Evolutionary conservation across 2,797 vertebrate genomes (phyloP).

Genomic region (Macroramphosus scolopax): DNA sequence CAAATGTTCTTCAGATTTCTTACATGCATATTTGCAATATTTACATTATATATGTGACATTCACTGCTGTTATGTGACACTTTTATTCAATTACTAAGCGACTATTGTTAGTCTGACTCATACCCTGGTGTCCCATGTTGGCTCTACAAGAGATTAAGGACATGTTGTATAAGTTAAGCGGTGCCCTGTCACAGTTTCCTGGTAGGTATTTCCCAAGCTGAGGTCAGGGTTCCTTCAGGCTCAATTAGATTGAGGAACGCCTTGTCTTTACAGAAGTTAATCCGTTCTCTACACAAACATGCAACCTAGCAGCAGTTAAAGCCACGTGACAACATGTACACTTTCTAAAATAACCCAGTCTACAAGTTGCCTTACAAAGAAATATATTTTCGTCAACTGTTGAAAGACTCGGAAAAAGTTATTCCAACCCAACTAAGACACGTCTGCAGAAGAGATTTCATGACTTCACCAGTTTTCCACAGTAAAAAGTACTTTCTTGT

Average conservation of each 20-base stretch:
- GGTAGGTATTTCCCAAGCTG: slow-evolving; percentile 72
- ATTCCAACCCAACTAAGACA: slow-evolving; percentile 11
- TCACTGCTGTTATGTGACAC: too few species aligned
- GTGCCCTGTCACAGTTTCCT: slow-evolving; percentile 69
- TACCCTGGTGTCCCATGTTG: slow-evolving; percentile 26
- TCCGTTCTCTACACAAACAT: slow-evolving; percentile 35
- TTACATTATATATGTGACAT: too few species aligned
- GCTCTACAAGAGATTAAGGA: slow-evolving; percentile 22
- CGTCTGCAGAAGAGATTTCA: slow-evolving; percentile 14
- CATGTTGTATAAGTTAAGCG: slow-evolving; percentile 52
- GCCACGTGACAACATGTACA: slow-evolving; percentile 7
- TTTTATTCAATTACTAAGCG: too few species aligned
- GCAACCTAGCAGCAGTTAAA: slow-evolving; percentile 12
- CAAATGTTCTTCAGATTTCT: neutral
- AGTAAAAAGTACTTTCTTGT: neutral
- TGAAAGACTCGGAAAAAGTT: slow-evolving; percentile 23
- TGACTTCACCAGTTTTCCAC: slow-evolving; percentile 30
- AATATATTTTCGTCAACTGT: slow-evolving; percentile 5
- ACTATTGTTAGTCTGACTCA: slow-evolving; percentile 10
- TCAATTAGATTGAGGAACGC: slow-evolving; percentile 50
- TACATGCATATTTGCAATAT: neutral
- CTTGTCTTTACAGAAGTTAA: slow-evolving; percentile 46
- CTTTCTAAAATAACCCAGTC: slow-evolving; percentile 4
- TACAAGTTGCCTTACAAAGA: slow-evolving; percentile 6
- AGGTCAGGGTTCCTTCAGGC: slow-evolving; percentile 62